Conservation (phyloP, 2,797 vertebrate species). For the Amniataba percoides region DNA sequence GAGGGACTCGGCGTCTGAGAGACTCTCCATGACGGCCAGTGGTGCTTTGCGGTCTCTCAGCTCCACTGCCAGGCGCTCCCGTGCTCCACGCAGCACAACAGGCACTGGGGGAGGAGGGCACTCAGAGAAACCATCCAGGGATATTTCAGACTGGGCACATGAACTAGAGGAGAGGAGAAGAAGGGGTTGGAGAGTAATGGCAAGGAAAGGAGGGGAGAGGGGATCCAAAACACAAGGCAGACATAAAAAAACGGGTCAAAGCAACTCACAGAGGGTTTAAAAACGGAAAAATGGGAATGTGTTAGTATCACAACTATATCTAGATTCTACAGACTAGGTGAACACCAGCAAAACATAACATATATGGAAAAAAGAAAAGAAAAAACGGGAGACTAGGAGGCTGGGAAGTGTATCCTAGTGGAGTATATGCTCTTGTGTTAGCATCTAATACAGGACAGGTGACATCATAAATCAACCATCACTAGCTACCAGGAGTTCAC, state of each 20-base stretch:
- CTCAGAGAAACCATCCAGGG: conserved; percentile 96
- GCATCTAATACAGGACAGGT: conserved; percentile 48
- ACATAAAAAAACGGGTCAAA: conserved; percentile 54
- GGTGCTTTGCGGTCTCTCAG: conserved; percentile 94
- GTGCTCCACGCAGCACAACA: conserved; percentile 92
- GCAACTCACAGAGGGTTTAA: conserved; percentile 48
- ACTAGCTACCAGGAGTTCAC: conserved; percentile 73
- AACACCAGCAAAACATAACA: conserved; percentile 46
- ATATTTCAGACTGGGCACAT: conserved; percentile 96
- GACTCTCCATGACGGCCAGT: conserved; percentile 96
- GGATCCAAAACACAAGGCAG: conserved; percentile 66
- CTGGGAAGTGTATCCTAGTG: conserved; percentile 42
- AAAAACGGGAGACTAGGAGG: conserved; percentile 36
- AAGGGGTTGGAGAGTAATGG: conserved; percentile 48
- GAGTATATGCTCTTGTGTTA: conserved; percentile 46
- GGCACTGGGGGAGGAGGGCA: conserved; percentile 94
- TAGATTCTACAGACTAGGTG: conserved; percentile 54
- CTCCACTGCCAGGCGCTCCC: conserved; percentile 93
- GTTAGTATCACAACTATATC: conserved; percentile 58
- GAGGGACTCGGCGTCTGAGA: conserved; percentile 96
- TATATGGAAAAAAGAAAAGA: conserved; percentile 49
- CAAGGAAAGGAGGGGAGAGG: conserved; percentile 39
- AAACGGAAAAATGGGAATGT: conserved; percentile 26
- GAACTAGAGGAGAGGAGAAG: conserved; percentile 86
- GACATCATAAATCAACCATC: conserved; percentile 50